phyloP scores from a whole-genome alignment of 2,113 vertebrate genomes.

The Crotalus viridis region DNA sequence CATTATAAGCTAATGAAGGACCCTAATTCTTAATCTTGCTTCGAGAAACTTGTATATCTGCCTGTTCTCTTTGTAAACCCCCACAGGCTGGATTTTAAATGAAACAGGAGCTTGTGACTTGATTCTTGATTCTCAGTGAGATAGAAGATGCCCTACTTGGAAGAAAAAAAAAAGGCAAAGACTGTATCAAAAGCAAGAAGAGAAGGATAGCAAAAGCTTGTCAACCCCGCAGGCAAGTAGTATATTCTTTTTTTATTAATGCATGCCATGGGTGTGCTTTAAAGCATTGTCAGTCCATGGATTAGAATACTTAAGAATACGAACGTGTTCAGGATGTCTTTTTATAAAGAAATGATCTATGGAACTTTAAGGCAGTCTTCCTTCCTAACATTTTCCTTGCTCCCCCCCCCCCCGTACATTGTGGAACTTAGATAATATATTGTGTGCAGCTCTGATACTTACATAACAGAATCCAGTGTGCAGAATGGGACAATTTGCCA shows the following conservation, averaged over 20 bases:
- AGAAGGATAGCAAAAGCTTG: constrained; percentile 53
- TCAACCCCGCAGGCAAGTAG: constrained; percentile 59
- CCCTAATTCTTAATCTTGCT: constrained; percentile 59
- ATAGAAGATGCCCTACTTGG: constrained; percentile 56
- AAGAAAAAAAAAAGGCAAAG: constrained; percentile 47
- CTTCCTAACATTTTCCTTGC: constrained; percentile 34
- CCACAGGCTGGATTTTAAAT: constrained; percentile 55
- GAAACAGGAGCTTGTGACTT: constrained; percentile 52
- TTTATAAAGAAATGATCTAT: constrained; percentile 40
- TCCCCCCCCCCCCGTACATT: fast-evolving
- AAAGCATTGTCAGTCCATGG: constrained; percentile 53
- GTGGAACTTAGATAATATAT: constrained; percentile 24
- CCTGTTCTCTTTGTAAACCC: constrained; percentile 51
- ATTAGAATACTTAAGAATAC: constrained; percentile 61
- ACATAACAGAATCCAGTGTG: not conserved
- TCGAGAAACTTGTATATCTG: constrained; percentile 51
- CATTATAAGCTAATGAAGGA: constrained; percentile 36
- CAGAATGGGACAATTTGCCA: too few relatives aligned
- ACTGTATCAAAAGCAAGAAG: constrained; percentile 43
- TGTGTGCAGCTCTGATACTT: not conserved
- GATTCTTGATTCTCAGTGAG: constrained; percentile 37
- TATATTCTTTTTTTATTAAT: constrained; percentile 45
- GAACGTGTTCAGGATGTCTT: constrained; percentile 42
- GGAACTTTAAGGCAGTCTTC: constrained; percentile 32
- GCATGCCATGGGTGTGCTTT: constrained; percentile 54